Base-by-base conservation (phyloP, 2,797 vertebrate species). In the Mormyrus hasselquistii region DNA sequence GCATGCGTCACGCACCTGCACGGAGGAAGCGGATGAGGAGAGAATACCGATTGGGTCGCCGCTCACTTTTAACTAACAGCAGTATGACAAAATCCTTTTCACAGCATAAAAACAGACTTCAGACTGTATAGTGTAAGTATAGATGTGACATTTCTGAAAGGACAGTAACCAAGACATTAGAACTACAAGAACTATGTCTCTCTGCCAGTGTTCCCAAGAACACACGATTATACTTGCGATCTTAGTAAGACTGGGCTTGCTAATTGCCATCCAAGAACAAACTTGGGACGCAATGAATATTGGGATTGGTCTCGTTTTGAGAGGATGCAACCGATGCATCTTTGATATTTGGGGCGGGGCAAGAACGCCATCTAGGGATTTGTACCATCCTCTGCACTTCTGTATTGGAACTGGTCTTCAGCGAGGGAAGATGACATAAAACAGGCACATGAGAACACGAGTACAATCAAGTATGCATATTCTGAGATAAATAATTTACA, bases 1-100 rank as follows among this genome's bases (percentile, higher is more conserved):
- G 97, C 97, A 0, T 95, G 93, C 90, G 94, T 98, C 91, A 98
- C 97, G 93, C 97, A 98, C 88, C 98, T 99, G 59, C 29, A n/a
- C 14, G 38, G 3, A 89, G 53, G 50, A 34, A n/a, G 12, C 16
- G 47, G 44, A n/a, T 47, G 38, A 38, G 65, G 29, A 38, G 65
- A 10, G 10, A 38, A 73, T 34, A 38, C 65, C 4, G 10, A 14
- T 5, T 38, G 65, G 29, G 65, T 14, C 4, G 4, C 29, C 5
- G 29, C 3, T 73, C 65, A 73, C 65, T 38, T 38, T 14, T 14
- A 34, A 73, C 73, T 44, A 79, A 79, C 73, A 44, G 38, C 2
- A 79, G 41, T 19, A 41, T 44, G 14, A 47, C 14, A 41, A 76
- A 76, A 41, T 12, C 12, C 38, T 8, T 38, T 38, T 41, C 69